These are phyloP conservation scores for Toxotes chatareus DNA, from an alignment of 2,113 vertebrate species.

Conservation along the genomic window DNA sequence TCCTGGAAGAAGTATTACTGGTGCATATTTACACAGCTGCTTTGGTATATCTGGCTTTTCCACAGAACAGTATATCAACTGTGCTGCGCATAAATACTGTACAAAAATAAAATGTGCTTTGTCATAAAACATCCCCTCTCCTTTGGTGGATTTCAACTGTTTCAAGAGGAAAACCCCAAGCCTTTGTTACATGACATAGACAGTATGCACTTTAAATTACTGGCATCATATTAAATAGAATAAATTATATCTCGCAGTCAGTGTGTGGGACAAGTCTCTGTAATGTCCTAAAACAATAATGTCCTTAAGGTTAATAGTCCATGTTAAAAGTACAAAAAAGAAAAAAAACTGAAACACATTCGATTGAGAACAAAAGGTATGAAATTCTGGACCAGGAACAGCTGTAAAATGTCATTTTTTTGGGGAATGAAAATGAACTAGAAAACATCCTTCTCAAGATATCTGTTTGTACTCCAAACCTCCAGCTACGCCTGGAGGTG, in stretches of 20 bases:
- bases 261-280: constrained; percentile 1
- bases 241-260: constrained; percentile 44
- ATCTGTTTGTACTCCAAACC: background rate
- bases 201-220: constrained; percentile 2
- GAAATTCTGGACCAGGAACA: constrained; percentile 10
- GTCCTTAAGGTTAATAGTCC: constrained; percentile 12
- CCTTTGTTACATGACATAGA: constrained; percentile 35
- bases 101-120: constrained; percentile 71
- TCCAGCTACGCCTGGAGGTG: background rate
- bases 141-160: background rate
- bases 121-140: constrained; percentile 22
- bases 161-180: constrained; percentile 32
- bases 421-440: constrained; percentile 1
- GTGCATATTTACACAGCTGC: constrained; percentile 44
- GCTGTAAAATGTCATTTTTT: background rate
- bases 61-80: constrained; percentile 49
- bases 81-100: constrained; percentile 68
- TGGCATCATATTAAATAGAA: constrained; percentile 59
- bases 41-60: constrained; percentile 39
- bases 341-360: background rate
- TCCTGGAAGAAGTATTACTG: constrained; percentile 9
- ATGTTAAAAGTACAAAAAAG: constrained; percentile 40
- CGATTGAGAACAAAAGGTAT: background rate
- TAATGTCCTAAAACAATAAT: constrained; percentile 2
- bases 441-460: background rate